These are phyloP conservation scores for Glomeris marginata DNA, from an alignment of 2,888 invertebrate genomes.

Conservation along the genomic window DNA sequence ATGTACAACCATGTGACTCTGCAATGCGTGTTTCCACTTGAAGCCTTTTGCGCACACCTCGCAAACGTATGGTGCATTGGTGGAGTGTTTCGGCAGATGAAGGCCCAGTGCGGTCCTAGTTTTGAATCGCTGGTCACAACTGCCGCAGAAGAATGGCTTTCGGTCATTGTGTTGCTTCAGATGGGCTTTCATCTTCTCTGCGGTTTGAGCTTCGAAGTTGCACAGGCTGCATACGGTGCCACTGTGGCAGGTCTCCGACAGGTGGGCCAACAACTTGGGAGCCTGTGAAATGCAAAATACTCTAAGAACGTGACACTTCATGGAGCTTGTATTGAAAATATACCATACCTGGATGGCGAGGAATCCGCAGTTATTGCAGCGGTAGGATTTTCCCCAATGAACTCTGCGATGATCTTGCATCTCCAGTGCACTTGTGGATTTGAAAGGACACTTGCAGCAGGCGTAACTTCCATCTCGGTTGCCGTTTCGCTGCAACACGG, in stretches of 20 bases:
- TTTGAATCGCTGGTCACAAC: slow-evolving; percentile 37
- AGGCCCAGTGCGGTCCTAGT: slow-evolving; percentile 35
- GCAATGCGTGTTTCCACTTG: slow-evolving; percentile 43
- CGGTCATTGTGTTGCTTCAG: slow-evolving; percentile 32
- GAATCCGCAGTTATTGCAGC: too few species aligned
- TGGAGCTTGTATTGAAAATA: too few species aligned
- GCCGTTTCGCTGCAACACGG: too few species aligned
- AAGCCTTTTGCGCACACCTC: slow-evolving; percentile 38
- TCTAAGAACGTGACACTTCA: too few species aligned
- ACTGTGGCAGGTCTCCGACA: slow-evolving; percentile 21
- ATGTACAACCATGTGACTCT: slow-evolving; percentile 38
- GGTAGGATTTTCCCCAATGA: too few species aligned
- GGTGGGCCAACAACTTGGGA: slow-evolving; percentile 18
- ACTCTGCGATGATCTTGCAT: too few species aligned
- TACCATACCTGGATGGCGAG: too few species aligned
- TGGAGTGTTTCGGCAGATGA: slow-evolving; percentile 41
- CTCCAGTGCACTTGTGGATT: too few species aligned
- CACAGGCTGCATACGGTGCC: slow-evolving; percentile 29
- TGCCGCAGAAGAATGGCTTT: slow-evolving; percentile 38
- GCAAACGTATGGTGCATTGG: slow-evolving; percentile 38
- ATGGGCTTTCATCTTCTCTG: slow-evolving; percentile 28
- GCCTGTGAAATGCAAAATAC: too few species aligned
- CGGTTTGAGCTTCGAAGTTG: slow-evolving; percentile 24
- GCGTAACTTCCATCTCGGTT: too few species aligned
- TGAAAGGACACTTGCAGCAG: too few species aligned